Evolutionary conservation across 2,888 invertebrate species (phyloP), one percentile per base, ranked within the genome.

Genomic region (Agriopis aurantiaria): DNA sequence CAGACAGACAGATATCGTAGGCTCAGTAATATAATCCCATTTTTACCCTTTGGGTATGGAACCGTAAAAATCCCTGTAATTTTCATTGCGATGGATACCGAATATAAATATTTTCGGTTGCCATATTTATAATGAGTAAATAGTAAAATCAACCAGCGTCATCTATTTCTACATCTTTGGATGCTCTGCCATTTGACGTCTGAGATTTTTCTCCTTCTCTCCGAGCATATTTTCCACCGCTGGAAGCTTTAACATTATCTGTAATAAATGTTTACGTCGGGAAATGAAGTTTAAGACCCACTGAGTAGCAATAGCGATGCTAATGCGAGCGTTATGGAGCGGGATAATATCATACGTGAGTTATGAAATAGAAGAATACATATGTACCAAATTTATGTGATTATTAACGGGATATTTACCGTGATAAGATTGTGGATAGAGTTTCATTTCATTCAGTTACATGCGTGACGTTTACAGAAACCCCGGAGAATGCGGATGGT

Each of bases 261-360:
- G 75, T 85, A 80, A 83, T 83, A 85, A 86, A 86, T 86, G 78
- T 71, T 80, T 82, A 82, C 79, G 80, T 75, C 76, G 75, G 73
- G 79, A 80, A 81, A 85, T 82, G 83, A 83, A 77, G 75, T 79
- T 76, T 79, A 76, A 75, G 70, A 77, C 46, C 65, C 58, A 70
- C 65, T 65, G 65, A 68, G 58, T 75, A 81, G 67, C 71, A 69
- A 53, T 53, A 75, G 79, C 68, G 11, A 64, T 56, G 59, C 49
- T 59, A 66, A 66, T 66, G 53, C n/a, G 45, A 40, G 61, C 53
- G 23, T 33, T 64, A 33, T 66, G 43, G 49, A 56, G 45, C 9
- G 10, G 48, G 12, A 48, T 46, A 48, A 58, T 46, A 46, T 58
- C 11, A 58, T 23, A 8, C 33, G 7, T 12, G 45, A 46, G 8